Conservation (phyloP, 2,888 invertebrate species). For the Himalopsyche kuldschensis region DNA sequence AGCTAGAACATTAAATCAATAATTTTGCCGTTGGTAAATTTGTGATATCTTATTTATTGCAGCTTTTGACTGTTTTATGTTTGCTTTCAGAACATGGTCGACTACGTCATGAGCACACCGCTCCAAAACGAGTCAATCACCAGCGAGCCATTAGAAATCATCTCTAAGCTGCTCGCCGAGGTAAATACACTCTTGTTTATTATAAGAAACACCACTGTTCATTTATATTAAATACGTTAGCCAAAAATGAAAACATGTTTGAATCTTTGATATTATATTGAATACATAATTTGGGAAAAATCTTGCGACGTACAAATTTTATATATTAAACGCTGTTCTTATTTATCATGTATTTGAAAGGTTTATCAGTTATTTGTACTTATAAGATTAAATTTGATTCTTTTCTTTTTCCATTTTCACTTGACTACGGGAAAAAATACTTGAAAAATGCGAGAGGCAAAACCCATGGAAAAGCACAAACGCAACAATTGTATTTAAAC, state of each 20-base stretch:
- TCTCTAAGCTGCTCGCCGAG: conserved; percentile 70
- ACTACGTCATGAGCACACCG: conserved; percentile 73
- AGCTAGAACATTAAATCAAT: not conserved
- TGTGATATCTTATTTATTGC: not conserved
- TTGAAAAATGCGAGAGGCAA: no score
- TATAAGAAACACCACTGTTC: not conserved
- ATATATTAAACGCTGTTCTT: no score
- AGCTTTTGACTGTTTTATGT: conserved; percentile 5
- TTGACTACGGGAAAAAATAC: no score
- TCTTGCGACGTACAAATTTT: no score
- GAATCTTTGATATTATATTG: no score
- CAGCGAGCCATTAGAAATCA: conserved; percentile 70
- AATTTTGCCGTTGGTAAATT: not conserved
- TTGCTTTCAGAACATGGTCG: conserved; percentile 69
- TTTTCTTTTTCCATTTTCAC: no score
- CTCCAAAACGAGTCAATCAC: conserved; percentile 76
- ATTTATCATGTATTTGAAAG: no score
- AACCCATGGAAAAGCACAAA: no score
- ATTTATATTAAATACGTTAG: not conserved
- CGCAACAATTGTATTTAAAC: no score
- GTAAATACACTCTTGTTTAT: conserved; percentile 44
- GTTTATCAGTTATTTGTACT: no score
- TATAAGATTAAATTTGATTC: no score
- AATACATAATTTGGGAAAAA: no score
- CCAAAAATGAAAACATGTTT: not conserved